phyloP scores from a whole-genome alignment of 2,888 invertebrate species.

The Ypsolopha sequella region DNA sequence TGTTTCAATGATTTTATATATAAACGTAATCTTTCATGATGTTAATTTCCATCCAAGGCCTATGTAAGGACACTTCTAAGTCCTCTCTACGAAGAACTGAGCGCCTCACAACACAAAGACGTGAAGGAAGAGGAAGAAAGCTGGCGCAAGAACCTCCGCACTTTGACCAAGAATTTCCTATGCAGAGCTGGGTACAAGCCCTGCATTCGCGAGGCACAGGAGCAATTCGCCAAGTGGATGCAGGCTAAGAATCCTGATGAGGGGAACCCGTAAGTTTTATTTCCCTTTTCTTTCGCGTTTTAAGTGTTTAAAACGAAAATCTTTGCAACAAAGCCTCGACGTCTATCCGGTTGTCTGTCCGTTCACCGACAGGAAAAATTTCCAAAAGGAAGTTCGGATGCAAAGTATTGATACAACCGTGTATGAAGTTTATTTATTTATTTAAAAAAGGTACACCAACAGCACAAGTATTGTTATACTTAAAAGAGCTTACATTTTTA shows the following conservation, averaged over 20 bases:
- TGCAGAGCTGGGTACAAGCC: slow-evolving; percentile 83
- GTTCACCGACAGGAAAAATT: too few relatives aligned
- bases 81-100: slow-evolving; percentile 80
- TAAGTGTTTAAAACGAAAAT: too few relatives aligned
- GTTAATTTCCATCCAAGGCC: slow-evolving; percentile 47
- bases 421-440: too few relatives aligned
- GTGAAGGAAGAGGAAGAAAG: slow-evolving; percentile 70
- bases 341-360: too few relatives aligned
- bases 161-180: slow-evolving; percentile 77
- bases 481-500: too few relatives aligned
- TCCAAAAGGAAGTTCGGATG: too few relatives aligned
- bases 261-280: slow-evolving; percentile 79
- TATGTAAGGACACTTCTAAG: slow-evolving; percentile 78
- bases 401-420: too few relatives aligned
- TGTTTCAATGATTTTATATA: too few relatives aligned
- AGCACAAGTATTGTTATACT: too few relatives aligned
- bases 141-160: slow-evolving; percentile 77
- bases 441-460: too few relatives aligned
- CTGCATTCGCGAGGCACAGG: slow-evolving; percentile 81
- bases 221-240: slow-evolving; percentile 82
- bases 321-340: too few relatives aligned
- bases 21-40: too few relatives aligned
- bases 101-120: slow-evolving; percentile 20
- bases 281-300: neutral
- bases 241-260: slow-evolving; percentile 78